Conservation (phyloP, 2,888 invertebrate species). For the Toxonevra muliebris region DNA sequence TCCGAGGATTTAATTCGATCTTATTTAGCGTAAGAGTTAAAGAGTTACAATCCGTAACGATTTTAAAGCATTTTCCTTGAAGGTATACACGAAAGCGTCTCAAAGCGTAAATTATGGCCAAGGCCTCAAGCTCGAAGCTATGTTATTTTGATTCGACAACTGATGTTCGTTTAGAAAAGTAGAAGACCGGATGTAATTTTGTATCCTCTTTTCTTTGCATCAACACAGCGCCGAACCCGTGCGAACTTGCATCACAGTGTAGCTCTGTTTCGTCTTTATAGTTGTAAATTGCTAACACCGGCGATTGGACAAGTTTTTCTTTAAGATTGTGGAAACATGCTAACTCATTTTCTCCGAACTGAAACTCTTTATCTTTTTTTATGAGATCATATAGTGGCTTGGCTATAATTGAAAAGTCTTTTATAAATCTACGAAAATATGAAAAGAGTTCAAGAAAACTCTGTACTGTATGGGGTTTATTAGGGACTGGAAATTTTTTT, state of each 20-base stretch:
- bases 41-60: neutral
- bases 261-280: too few species aligned
- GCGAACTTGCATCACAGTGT: too few species aligned
- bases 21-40: too few species aligned
- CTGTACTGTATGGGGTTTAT: too few species aligned
- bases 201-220: slow-evolving; percentile 36
- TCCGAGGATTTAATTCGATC: neutral
- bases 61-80: neutral
- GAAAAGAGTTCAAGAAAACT: too few species aligned
- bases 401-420: too few species aligned
- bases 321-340: too few species aligned
- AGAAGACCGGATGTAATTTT: slow-evolving; percentile 48
- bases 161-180: slow-evolving; percentile 47
- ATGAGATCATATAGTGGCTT: neutral
- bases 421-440: too few species aligned
- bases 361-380: neutral
- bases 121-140: slow-evolving; percentile 46
- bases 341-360: neutral
- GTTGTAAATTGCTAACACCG: too few species aligned
- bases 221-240: slow-evolving; percentile 45
- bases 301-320: too few species aligned
- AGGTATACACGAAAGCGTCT: neutral
- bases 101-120: slow-evolving; percentile 15
- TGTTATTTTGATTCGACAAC: slow-evolving; percentile 35
- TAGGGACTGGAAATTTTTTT: too few species aligned